Evolutionary conservation across 2,888 invertebrate genomes (phyloP).

Genomic region (Drosophila birchii): DNA sequence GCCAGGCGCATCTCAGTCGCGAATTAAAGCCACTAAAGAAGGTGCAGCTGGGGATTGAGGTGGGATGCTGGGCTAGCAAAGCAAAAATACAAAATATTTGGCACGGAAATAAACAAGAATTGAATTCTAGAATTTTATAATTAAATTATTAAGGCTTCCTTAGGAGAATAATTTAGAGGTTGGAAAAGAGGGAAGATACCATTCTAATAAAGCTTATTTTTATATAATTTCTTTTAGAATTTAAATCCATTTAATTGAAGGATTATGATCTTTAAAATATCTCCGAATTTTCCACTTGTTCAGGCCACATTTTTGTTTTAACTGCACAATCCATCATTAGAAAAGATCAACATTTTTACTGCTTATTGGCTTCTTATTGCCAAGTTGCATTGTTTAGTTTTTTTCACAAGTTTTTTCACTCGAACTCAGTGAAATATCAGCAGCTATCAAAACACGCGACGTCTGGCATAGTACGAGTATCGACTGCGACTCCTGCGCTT

Average conservation of each 20-base stretch:
- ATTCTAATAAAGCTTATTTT: not conserved
- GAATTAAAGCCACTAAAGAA: constrained; percentile 58
- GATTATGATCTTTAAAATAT: no score
- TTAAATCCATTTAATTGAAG: no score
- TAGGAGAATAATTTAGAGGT: not conserved
- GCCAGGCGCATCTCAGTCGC: constrained; percentile 68
- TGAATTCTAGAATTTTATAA: not conserved
- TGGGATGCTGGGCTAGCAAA: constrained; percentile 55
- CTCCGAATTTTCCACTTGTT: accelerated
- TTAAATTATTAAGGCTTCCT: not conserved
- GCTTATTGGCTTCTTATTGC: constrained; percentile 18
- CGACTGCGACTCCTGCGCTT: constrained; percentile 24
- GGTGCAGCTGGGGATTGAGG: constrained; percentile 63
- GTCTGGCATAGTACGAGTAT: constrained; percentile 26
- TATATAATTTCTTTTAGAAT: no score
- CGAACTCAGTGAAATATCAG: constrained; percentile 57
- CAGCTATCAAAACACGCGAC: constrained; percentile 67
- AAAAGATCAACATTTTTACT: constrained; percentile 23
- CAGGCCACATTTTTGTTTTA: constrained; percentile 10
- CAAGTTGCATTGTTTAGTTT: constrained; percentile 34
- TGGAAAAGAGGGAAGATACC: not conserved
- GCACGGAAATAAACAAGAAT: constrained; percentile 27
- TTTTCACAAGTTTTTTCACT: constrained; percentile 19
- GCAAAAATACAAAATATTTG: constrained; percentile 50
- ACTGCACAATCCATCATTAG: constrained; percentile 28